These are phyloP conservation scores for Erpobdella octoculata DNA, from an alignment of 2,888 invertebrate genomes.

Conservation along the genomic window DNA sequence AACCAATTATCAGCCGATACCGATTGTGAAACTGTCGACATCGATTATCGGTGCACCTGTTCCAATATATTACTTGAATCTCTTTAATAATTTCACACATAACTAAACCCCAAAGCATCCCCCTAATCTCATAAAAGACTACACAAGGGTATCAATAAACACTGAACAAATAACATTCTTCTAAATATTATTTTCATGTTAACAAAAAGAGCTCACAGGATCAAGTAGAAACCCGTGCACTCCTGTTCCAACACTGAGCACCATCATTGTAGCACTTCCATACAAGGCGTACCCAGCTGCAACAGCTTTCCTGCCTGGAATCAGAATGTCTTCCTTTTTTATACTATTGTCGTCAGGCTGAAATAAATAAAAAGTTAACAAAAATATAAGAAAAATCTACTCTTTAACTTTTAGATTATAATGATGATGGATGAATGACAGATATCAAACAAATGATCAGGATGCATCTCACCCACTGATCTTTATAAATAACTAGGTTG, in stretches of 20 bases:
- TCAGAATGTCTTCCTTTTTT: conserved; percentile 68
- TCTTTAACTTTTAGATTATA: not conserved
- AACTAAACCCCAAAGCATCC: too few relatives aligned
- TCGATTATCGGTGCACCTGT: too few relatives aligned
- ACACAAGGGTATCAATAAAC: too few relatives aligned
- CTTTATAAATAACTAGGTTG: not conserved
- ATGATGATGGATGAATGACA: not conserved
- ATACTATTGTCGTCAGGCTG: conserved; percentile 55
- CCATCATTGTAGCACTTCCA: conserved; percentile 73
- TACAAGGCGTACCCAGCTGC: conserved; percentile 93
- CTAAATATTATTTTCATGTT: not conserved
- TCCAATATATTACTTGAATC: too few relatives aligned
- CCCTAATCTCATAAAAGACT: not conserved
- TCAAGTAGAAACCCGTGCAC: conserved; percentile 74
- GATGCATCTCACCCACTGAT: too few relatives aligned
- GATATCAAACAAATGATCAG: not conserved
- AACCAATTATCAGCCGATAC: too few relatives aligned
- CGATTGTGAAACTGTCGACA: too few relatives aligned
- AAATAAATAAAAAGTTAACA: not conserved
- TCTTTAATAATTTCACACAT: too few relatives aligned
- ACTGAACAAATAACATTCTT: not conserved
- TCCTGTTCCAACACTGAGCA: conserved; percentile 69
- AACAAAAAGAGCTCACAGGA: conserved; percentile 55
- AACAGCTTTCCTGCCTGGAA: conserved; percentile 75
- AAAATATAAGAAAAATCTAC: not conserved